Evolutionary conservation across 1,140 invertebrate genomes (phyloP).

Genomic region (Temnothorax longispinosus): DNA sequence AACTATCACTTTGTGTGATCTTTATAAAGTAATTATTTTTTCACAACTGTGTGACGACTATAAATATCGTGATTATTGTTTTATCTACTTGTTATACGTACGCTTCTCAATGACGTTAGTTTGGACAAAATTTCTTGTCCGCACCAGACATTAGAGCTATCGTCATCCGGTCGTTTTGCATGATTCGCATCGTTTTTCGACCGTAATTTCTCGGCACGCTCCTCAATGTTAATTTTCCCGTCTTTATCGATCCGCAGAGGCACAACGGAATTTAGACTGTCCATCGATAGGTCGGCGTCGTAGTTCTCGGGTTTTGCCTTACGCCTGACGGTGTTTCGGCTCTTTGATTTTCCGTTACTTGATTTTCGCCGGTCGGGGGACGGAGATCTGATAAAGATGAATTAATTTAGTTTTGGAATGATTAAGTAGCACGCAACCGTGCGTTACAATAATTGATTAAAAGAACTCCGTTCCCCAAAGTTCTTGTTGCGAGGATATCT

Average conservation of each 20-base stretch:
- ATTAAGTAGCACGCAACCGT: neutral
- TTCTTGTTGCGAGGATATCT: neutral
- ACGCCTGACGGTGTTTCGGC: slow-evolving; percentile 67
- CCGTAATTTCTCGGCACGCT: slow-evolving; percentile 13
- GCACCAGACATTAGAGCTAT: slow-evolving; percentile 75
- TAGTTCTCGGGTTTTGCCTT: slow-evolving; percentile 77
- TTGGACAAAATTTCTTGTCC: slow-evolving; percentile 82
- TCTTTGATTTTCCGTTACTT: slow-evolving; percentile 75
- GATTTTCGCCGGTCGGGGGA: slow-evolving; percentile 78
- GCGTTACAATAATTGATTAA: neutral
- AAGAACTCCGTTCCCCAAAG: neutral
- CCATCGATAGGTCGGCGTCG: slow-evolving; percentile 81
- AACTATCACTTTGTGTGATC: neutral
- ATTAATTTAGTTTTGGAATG: neutral
- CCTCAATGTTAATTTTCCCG: slow-evolving; percentile 75
- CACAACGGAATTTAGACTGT: slow-evolving; percentile 80
- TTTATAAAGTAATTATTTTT: neutral
- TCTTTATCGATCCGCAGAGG: slow-evolving; percentile 79
- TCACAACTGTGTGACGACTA: neutral
- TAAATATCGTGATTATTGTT: neutral
- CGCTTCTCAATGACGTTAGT: slow-evolving; percentile 81
- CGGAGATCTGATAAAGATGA: slow-evolving; percentile 75
- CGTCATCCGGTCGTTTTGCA: slow-evolving; percentile 36
- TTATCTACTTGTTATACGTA: slow-evolving; percentile 66
- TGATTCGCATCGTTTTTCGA: neutral